These are phyloP conservation scores for Electrona antarctica DNA, from an alignment of 2,113 vertebrate species.

Conservation along the genomic window DNA sequence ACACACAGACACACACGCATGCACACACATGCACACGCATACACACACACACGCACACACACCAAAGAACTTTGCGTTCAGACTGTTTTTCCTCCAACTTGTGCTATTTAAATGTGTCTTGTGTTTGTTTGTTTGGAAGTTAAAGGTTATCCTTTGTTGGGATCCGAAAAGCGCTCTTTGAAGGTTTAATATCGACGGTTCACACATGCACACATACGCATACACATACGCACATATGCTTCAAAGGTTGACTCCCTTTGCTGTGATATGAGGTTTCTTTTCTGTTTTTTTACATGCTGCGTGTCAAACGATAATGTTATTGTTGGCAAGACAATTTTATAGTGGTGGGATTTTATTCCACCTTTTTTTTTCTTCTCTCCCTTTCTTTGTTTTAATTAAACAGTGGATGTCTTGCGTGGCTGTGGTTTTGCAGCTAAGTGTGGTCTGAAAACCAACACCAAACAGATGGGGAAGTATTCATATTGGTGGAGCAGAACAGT, in stretches of 20 bases:
- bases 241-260: constrained; percentile 75
- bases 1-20: constrained; percentile 21
- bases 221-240: constrained; percentile 44
- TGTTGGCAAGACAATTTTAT: constrained; percentile 77
- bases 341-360: constrained; percentile 70
- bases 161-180: constrained; percentile 78
- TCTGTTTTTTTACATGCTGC: constrained; percentile 55
- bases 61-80: constrained; percentile 63
- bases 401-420: constrained; percentile 66
- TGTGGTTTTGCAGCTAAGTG: constrained; percentile 72
- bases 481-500: constrained; percentile 61
- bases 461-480: constrained; percentile 75
- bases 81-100: constrained; percentile 64
- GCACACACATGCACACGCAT: not conserved
- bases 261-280: constrained; percentile 66
- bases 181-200: constrained; percentile 76
- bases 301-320: constrained; percentile 81
- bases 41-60: not conserved
- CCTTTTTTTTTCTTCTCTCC: constrained; percentile 48
- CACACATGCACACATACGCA: constrained; percentile 48
- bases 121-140: constrained; percentile 81
- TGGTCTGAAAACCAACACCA: constrained; percentile 72
- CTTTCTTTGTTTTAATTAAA: constrained; percentile 72
- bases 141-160: constrained; percentile 80
- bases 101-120: constrained; percentile 78